These are phyloP conservation scores for Prosapia bicincta DNA, from an alignment of 2,888 invertebrate genomes.

Conservation along the genomic window DNA sequence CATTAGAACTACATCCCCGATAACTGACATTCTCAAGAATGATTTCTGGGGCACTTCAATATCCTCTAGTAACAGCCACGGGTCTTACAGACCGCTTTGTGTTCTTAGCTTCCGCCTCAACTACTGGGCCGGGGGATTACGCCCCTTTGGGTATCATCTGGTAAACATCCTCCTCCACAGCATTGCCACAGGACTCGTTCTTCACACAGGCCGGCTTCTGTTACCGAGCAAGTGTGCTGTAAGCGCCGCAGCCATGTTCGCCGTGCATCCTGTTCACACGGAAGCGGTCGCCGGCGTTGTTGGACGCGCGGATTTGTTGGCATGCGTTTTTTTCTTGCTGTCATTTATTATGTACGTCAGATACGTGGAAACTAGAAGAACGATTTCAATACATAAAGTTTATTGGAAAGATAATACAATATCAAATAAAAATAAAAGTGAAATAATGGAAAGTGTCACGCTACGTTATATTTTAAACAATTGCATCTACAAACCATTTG, in stretches of 20 bases:
- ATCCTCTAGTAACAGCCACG: slow-evolving; percentile 90
- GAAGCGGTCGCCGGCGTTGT: slow-evolving; percentile 96
- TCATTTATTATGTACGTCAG: slow-evolving; percentile 82
- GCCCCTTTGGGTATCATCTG: slow-evolving; percentile 81
- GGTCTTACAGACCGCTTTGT: slow-evolving; percentile 92
- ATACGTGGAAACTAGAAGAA: slow-evolving; percentile 52
- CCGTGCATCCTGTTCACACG: slow-evolving; percentile 93
- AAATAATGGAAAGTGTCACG: too few relatives aligned
- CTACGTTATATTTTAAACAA: too few relatives aligned
- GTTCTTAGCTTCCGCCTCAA: slow-evolving; percentile 85
- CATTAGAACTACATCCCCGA: slow-evolving; percentile 56
- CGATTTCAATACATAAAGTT: too few relatives aligned
- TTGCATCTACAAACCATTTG: too few relatives aligned
- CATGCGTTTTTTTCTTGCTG: slow-evolving; percentile 84
- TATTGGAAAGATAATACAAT: too few relatives aligned
- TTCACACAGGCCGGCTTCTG: slow-evolving; percentile 34
- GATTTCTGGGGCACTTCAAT: slow-evolving; percentile 99
- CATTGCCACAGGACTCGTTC: slow-evolving; percentile 67
- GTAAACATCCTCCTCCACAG: slow-evolving; percentile 84
- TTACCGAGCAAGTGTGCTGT: slow-evolving; percentile 58
- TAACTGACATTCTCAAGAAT: slow-evolving; percentile 78
- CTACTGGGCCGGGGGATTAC: slow-evolving; percentile 69
- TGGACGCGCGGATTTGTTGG: slow-evolving; percentile 90
- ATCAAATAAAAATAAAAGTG: too few relatives aligned
- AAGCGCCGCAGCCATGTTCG: slow-evolving; percentile 66